A percentile compares a stretch with the other conserved stretches of the same genome.
Evolutionary conservation across 2,797 vertebrate species (phyloP).

Genomic region (Spinibarbus caldwelli): DNA sequence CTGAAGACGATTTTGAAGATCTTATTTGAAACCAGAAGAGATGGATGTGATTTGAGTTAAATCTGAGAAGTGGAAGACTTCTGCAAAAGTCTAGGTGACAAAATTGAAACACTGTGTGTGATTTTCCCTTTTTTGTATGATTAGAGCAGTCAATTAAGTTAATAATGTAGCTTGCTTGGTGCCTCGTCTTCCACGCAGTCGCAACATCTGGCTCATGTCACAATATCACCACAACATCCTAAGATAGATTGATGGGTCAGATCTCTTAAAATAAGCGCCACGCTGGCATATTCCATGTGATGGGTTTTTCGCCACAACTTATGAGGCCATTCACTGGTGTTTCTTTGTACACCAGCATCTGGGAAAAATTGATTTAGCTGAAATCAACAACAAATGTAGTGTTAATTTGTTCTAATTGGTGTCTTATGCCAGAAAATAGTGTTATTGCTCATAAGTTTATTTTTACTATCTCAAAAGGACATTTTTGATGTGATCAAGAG

Average conservation of each 20-base stretch:
- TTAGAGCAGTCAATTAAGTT: constrained; percentile 39
- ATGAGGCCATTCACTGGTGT: neutral
- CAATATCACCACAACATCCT: constrained; percentile 13
- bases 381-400: neutral
- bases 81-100: neutral
- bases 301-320: constrained; percentile 60
- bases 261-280: constrained; percentile 17
- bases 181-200: constrained; percentile 31
- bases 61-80: neutral
- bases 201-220: constrained; percentile 52
- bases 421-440: neutral
- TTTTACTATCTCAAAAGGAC: too few species aligned
- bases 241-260: constrained; percentile 9
- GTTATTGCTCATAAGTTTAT: neutral
- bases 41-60: neutral
- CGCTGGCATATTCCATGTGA: constrained; percentile 35
- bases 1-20: neutral
- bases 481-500: neutral
- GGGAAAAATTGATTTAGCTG: neutral
- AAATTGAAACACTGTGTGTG: neutral
- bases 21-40: neutral
- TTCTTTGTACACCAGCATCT: neutral
- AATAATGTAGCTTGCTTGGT: constrained; percentile 34
- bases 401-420: neutral
- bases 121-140: constrained; percentile 21